Evolutionary conservation across 1,140 invertebrate species (phyloP), one percentile per base, ranked within the genome.

Genomic region (Conopomorpha cramerella): DNA sequence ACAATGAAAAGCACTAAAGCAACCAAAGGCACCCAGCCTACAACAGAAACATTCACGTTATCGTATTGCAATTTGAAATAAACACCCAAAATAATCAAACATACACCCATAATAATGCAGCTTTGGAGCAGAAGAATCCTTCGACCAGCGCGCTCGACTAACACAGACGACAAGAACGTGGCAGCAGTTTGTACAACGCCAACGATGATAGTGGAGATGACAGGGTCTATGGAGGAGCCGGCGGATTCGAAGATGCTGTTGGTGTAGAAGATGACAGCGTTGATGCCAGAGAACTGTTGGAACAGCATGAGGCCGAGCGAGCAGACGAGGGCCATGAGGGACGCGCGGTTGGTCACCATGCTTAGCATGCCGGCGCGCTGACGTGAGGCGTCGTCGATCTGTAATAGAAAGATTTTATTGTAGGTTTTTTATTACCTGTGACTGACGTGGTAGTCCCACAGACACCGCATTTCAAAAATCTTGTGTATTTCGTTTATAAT

Each of bases 181-280:
- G 87, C 82, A 2, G 81, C 12, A 0, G 90, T 62, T 55, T 41
- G 83, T 1, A 90, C 85, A 0, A 77, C 41, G 2, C 88, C 90
- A 28, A 93, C 78, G 8, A 91, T 82, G 19, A 92, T 90, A 1
- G 89, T 84, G 0, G 81, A 81, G 14, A 84, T 49, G 17, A 76
- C 73, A 0, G 82, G 64, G 13, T 80, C 49, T 0, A 89, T 39
- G 0, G 51, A 56, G 1, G 78, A 81, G 3, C 82, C 81, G n/a
- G 86, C 80, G 12, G 71, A 73, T 2, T 54, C 44, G 42, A 87
- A 91, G 46, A 87, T 90, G 1, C 61, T 68, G 34, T 85, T 79
- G 13, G 87, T 82, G 47, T 88, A 90, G 55, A 91, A 90, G 8
- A 91, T 78, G 0, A 92, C 83, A 4, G 87, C 84, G 54, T 90